These are phyloP conservation scores for Orthonyx spaldingii DNA, from an alignment of 2,113 vertebrate species.

Conservation along the genomic window DNA sequence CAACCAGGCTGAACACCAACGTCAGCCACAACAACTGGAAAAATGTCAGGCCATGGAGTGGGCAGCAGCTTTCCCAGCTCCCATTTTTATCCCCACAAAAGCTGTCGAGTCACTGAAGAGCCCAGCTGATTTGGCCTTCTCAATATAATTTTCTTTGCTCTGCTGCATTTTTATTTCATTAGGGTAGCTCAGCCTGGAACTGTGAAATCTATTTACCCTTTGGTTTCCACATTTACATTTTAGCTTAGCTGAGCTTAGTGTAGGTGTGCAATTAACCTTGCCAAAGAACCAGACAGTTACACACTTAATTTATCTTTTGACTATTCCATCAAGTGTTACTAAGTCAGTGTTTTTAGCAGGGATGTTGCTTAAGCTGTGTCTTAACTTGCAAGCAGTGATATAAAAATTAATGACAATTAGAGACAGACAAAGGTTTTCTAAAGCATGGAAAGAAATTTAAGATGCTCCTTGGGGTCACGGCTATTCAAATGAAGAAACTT, in stretches of 20 bases:
- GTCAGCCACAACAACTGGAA: neutral
- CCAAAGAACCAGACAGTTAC: neutral
- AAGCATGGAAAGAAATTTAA: neutral
- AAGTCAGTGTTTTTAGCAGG: neutral
- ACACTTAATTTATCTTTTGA: neutral
- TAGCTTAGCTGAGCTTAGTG: neutral
- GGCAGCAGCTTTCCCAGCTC: neutral
- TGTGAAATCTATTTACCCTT: neutral
- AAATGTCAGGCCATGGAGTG: neutral
- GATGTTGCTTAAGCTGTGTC: neutral
- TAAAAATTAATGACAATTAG: neutral
- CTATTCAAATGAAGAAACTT: neutral
- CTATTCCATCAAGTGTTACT: neutral
- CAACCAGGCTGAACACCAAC: accelerated
- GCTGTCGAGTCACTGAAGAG: neutral
- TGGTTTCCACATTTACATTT: neutral
- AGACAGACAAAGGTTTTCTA: neutral
- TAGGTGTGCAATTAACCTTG: neutral
- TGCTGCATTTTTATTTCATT: neutral
- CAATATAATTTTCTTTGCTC: neutral
- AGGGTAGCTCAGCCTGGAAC: neutral
- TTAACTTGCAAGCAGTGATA: neutral
- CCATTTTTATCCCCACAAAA: neutral
- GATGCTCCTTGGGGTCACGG: neutral
- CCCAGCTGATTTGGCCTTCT: neutral